A percentile compares a stretch with the other conserved stretches of the same genome.
Evolutionary conservation across 2,113 vertebrate genomes (phyloP).

Genomic region (Vimba vimba): DNA sequence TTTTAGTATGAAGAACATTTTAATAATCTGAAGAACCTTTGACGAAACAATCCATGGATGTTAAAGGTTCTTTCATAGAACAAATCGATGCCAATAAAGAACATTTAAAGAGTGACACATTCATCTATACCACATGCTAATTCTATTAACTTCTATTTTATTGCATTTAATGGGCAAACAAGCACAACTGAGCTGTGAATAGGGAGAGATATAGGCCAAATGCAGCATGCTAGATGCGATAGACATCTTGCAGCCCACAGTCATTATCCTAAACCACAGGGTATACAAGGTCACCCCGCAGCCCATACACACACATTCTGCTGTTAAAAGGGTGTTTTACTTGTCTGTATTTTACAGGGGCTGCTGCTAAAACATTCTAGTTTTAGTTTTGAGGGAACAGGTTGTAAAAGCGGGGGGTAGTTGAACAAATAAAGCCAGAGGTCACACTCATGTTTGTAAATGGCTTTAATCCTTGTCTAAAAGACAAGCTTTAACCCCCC

Average conservation of each 20-base stretch:
- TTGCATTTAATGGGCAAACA: not conserved
- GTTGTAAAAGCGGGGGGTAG: constrained; percentile 6
- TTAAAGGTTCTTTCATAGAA: not conserved
- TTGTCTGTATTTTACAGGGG: constrained; percentile 25
- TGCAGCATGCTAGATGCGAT: not conserved
- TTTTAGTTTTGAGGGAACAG: constrained; percentile 6
- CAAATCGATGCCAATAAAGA: not conserved
- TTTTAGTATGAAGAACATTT: not conserved
- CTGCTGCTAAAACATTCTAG: constrained; percentile 1
- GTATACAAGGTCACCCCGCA: constrained; percentile 29
- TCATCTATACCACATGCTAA: not conserved
- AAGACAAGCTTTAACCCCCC: constrained; percentile 50
- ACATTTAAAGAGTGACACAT: not conserved
- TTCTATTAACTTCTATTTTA: not conserved
- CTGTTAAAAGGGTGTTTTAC: constrained; percentile 15
- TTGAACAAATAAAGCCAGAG: constrained; percentile 33
- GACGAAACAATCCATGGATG: not conserved
- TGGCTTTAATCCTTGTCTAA: constrained; percentile 50
- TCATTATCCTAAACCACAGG: constrained; percentile 29
- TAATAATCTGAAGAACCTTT: not conserved
- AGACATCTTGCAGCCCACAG: constrained; percentile 11
- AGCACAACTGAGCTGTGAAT: not conserved
- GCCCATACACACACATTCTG: constrained; percentile 22
- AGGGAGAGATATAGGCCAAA: not conserved
- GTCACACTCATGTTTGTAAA: constrained; percentile 52